Conservation (phyloP, 2,888 invertebrate genomes). For the Drosophila tanythrix region DNA sequence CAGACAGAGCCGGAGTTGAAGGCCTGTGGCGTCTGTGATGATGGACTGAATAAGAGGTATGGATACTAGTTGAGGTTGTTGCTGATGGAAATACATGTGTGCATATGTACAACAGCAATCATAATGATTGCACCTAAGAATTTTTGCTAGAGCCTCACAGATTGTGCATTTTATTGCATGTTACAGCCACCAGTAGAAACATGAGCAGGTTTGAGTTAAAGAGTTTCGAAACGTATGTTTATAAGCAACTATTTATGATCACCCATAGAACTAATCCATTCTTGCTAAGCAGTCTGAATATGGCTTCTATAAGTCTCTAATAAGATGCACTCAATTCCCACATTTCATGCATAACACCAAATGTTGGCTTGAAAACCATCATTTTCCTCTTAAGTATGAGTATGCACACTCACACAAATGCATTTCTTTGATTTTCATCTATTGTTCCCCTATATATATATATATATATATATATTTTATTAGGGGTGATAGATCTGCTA, state of each 20-base stretch:
- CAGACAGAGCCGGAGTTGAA: slow-evolving; percentile 6
- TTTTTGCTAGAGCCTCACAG: background rate
- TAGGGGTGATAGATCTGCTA: slow-evolving; percentile 53
- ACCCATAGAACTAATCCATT: background rate
- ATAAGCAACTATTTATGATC: background rate
- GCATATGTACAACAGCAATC: slow-evolving; percentile 4
- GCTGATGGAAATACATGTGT: slow-evolving; percentile 4
- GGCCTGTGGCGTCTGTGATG: slow-evolving; percentile 29
- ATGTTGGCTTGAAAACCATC: slow-evolving; percentile 12
- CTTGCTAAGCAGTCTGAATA: background rate
- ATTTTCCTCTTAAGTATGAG: slow-evolving; percentile 1
- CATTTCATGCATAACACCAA: slow-evolving; percentile 9
- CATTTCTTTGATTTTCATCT: slow-evolving; percentile 9
- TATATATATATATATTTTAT: slow-evolving; percentile 13
- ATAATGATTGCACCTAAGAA: slow-evolving; percentile 8
- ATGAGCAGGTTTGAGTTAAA: background rate
- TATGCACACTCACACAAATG: background rate
- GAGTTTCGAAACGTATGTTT: background rate
- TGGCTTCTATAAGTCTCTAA: background rate
- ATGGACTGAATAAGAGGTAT: background rate
- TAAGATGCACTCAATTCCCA: slow-evolving; percentile 32
- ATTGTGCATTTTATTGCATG: background rate
- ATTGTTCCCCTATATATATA: slow-evolving; percentile 10
- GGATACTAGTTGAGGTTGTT: background rate
- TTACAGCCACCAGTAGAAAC: background rate